Evolutionary conservation across 2,888 invertebrate genomes (phyloP).

Genomic region (Abrostola triplasia): DNA sequence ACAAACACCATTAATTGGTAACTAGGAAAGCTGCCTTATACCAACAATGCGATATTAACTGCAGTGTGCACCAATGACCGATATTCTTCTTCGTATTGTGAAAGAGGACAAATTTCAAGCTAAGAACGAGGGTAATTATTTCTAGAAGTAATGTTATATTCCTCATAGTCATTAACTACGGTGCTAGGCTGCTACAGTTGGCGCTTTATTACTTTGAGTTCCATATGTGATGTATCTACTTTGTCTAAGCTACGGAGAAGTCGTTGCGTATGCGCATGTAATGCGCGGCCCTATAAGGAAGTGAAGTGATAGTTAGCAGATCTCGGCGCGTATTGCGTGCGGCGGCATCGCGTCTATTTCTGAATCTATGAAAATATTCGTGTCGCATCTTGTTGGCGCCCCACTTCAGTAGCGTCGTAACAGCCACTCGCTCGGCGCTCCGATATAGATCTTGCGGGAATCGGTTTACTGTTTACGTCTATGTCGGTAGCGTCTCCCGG

Average conservation of each 20-base stretch:
- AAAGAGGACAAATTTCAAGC: no score
- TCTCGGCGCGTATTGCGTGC: slow-evolving; percentile 20
- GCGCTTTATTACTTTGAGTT: slow-evolving; percentile 5
- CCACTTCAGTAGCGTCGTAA: slow-evolving; percentile 53
- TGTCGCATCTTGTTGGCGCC: slow-evolving; percentile 71
- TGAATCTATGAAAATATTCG: slow-evolving; percentile 77
- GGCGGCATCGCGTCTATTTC: slow-evolving; percentile 69
- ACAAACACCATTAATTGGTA: no score
- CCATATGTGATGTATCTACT: slow-evolving; percentile 2
- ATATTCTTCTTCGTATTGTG: no score
- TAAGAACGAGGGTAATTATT: no score
- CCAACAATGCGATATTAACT: no score
- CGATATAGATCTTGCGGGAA: slow-evolving; percentile 40
- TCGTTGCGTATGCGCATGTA: neutral
- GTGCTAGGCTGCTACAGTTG: neutral
- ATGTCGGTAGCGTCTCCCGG: slow-evolving; percentile 24
- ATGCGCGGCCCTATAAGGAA: slow-evolving; percentile 44
- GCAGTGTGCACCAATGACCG: no score
- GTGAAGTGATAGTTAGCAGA: slow-evolving; percentile 35
- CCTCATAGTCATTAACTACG: neutral
- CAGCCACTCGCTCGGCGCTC: slow-evolving; percentile 11
- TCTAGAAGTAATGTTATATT: no score
- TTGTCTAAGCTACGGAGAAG: slow-evolving; percentile 28
- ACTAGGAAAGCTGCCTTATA: no score
- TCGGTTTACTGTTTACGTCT: slow-evolving; percentile 23